Evolutionary conservation across 2,888 invertebrate genomes (phyloP).

Genomic region (Megamerina dolium): DNA sequence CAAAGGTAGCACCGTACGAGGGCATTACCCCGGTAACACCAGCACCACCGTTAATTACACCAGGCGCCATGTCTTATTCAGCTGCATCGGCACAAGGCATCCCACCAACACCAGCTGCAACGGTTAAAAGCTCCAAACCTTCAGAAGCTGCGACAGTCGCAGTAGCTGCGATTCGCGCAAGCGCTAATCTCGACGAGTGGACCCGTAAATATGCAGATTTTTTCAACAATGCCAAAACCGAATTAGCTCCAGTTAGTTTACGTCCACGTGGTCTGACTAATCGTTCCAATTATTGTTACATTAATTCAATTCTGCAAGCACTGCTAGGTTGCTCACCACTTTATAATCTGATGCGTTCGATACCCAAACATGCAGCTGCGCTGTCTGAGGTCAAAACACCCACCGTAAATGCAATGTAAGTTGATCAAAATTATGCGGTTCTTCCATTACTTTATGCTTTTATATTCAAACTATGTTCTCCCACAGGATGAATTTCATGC

Average conservation of each 20-base stretch:
- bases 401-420: conserved; percentile 84
- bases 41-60: conserved; percentile 33
- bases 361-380: conserved; percentile 60
- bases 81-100: conserved; percentile 49
- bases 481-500: conserved; percentile 56
- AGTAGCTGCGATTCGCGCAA: conserved; percentile 10
- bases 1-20: conserved; percentile 58
- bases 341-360: conserved; percentile 78
- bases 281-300: conserved; percentile 93
- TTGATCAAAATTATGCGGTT: conserved; percentile 12
- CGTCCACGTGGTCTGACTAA: conserved; percentile 88
- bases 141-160: neutral
- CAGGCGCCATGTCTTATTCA: conserved; percentile 46
- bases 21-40: conserved; percentile 32
- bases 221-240: conserved; percentile 67
- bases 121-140: neutral
- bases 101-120: conserved; percentile 15
- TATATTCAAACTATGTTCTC: neutral
- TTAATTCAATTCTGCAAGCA: conserved; percentile 92
- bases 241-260: conserved; percentile 72
- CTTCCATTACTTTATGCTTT: neutral
- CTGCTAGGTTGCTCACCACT: conserved; percentile 91
- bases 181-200: conserved; percentile 42
- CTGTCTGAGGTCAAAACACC: conserved; percentile 66
- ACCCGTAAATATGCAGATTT: conserved; percentile 60